A percentile compares a stretch with the other conserved stretches of the same genome.
Conservation (phyloP, 2,113 vertebrate genomes). For the Mesitornis unicolor region DNA sequence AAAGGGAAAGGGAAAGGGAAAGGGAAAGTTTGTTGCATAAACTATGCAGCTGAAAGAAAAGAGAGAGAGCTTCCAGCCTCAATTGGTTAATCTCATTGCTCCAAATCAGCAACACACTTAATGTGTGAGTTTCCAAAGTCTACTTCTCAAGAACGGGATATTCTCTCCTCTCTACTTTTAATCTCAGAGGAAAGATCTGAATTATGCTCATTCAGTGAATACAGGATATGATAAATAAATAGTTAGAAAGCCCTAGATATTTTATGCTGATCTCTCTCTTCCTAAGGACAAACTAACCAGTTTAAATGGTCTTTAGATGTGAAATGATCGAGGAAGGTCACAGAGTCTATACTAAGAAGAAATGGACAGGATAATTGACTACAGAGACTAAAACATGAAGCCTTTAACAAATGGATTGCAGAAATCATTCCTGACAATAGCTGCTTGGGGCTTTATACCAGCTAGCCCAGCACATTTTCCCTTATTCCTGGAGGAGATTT, state of each 20-base stretch:
- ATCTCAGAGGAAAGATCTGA: not conserved
- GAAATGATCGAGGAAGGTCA: not conserved
- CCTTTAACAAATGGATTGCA: not conserved
- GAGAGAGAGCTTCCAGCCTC: not conserved
- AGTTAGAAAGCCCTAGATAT: not conserved
- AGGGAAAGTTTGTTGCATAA: not conserved
- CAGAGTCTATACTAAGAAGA: not conserved
- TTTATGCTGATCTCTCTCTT: not conserved
- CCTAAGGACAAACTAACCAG: not conserved
- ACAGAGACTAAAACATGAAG: not conserved
- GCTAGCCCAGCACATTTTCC: not conserved
- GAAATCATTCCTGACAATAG: not conserved
- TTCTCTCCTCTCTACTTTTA: not conserved
- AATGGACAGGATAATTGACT: not conserved
- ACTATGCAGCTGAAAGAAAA: not conserved
- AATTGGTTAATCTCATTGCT: not conserved
- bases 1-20: not conserved
- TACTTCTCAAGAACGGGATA: not conserved
- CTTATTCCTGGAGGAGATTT: not conserved
- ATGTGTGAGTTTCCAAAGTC: not conserved
- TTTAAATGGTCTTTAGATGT: not conserved
- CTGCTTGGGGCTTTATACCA: not conserved
- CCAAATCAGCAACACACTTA: not conserved
- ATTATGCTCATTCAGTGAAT: not conserved
- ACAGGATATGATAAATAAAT: not conserved